A percentile compares a stretch with the other conserved stretches of the same genome.
phyloP scores from a whole-genome alignment of 2,888 invertebrate genomes.

The Lutraria lutraria region DNA sequence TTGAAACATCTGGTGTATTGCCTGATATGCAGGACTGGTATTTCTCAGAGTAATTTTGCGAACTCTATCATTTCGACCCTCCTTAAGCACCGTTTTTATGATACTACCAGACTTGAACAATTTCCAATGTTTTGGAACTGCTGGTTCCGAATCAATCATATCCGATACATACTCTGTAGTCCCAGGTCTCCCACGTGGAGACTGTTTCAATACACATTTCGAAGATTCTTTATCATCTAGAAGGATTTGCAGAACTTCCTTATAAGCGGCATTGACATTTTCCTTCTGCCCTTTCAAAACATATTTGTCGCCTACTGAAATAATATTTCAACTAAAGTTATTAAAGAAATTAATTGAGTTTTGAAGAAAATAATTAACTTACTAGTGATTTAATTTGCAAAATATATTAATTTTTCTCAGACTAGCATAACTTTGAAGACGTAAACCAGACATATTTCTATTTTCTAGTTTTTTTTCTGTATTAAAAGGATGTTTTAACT shows the following conservation, averaged over 20 bases:
- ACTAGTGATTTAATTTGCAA: no score
- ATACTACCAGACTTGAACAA: slow-evolving; percentile 33
- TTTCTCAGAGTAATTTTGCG: background rate
- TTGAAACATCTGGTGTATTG: slow-evolving; percentile 64
- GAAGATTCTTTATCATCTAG: slow-evolving; percentile 7
- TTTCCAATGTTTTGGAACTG: slow-evolving; percentile 50
- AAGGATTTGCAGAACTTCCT: slow-evolving; percentile 36
- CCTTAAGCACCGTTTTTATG: background rate
- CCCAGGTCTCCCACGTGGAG: slow-evolving; percentile 35
- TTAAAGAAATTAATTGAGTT: background rate
- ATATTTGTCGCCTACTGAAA: slow-evolving; percentile 22
- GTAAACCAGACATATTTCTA: no score
- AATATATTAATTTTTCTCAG: no score
- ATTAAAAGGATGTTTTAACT: no score
- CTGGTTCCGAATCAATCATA: slow-evolving; percentile 57
- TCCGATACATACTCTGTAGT: slow-evolving; percentile 50
- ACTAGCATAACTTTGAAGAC: no score
- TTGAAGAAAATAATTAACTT: no score
- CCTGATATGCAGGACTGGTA: slow-evolving; percentile 42
- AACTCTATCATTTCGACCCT: background rate
- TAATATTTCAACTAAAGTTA: background rate
- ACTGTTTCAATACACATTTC: background rate
- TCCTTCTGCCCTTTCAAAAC: slow-evolving; percentile 37
- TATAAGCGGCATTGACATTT: slow-evolving; percentile 24
- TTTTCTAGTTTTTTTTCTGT: no score